These are phyloP conservation scores for Aix galericulata DNA, from an alignment of 2,113 vertebrate species.

Conservation along the genomic window DNA sequence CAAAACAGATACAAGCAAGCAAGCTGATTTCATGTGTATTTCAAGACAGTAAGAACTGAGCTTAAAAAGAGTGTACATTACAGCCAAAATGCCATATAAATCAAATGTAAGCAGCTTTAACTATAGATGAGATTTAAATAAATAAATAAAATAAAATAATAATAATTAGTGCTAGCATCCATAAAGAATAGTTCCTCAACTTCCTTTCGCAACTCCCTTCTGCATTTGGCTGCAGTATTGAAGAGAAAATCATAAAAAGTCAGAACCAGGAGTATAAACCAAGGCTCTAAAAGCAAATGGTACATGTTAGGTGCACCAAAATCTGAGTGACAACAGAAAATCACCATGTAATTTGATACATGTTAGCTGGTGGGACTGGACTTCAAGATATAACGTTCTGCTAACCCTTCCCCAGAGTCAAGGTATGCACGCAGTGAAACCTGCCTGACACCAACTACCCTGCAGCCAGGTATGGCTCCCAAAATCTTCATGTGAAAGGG, in stretches of 20 bases:
- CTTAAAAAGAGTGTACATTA: background rate
- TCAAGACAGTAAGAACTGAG: background rate
- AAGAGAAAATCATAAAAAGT: background rate
- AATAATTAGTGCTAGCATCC: background rate
- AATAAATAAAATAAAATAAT: too few relatives aligned
- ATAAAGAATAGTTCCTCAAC: background rate
- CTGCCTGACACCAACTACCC: background rate
- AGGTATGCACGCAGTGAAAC: background rate
- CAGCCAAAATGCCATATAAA: background rate
- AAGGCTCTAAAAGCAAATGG: background rate
- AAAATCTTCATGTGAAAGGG: background rate
- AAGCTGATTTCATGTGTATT: background rate
- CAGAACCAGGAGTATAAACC: background rate
- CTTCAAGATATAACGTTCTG: background rate
- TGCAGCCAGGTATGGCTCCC: background rate
- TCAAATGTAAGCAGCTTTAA: background rate
- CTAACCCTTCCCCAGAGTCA: background rate
- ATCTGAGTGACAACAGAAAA: background rate
- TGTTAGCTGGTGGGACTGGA: background rate
- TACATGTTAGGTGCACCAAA: background rate
- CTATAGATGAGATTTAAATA: background rate
- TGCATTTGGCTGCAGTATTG: background rate
- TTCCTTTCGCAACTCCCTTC: background rate
- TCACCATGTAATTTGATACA: too few relatives aligned
- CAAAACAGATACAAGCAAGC: background rate